Evolutionary conservation across 2,888 invertebrate genomes (phyloP), one percentile per base, ranked within the genome.

Genomic region (Calameuta idolon): DNA sequence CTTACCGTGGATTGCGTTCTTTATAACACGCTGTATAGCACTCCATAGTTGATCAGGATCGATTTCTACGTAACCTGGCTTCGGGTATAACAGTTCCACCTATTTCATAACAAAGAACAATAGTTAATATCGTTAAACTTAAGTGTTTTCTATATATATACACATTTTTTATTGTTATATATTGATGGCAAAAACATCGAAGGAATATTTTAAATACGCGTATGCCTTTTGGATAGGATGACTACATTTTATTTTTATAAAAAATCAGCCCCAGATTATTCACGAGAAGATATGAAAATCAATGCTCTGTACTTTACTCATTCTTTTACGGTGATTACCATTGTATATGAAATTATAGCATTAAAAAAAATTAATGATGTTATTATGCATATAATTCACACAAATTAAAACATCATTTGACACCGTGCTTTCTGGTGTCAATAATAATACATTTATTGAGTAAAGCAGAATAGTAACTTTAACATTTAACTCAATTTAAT

Each of bases 21-120:
- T 94, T 75, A 98, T 94, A 77, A 97, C 96, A 86, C 90, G 90
- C 69, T 95, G 90, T 83, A 96, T 93, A 81, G 94, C 93, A 11
- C 92, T 91, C 96, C 97, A 97, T 80, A 98, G 91, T 83, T 94
- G 93, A 84, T 97, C 95, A 2, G 98, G 98, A 88, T 97, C 95
- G 83, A 98, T 97, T 93, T 98, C 98, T 81, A 96, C 96, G 92
- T 94, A 95, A 23, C 97, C 97, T 75, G 95, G 94, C 82, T 94
- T 92, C 0, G 98, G 97, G 91, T 96, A 96, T 69, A 96, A 92
- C 69, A 98, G 92, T 83, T 95, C 93, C 76, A 97, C 95, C 98
- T 98, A 89, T 74, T 34, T 34, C 12, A 12, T 71, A 30, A 71
- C 12, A 11, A n/a, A 71, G 31, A 71, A 71, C 31, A 71, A 71